Evolutionary conservation across 2,888 invertebrate genomes (phyloP).

Genomic region (Blera fallax): DNA sequence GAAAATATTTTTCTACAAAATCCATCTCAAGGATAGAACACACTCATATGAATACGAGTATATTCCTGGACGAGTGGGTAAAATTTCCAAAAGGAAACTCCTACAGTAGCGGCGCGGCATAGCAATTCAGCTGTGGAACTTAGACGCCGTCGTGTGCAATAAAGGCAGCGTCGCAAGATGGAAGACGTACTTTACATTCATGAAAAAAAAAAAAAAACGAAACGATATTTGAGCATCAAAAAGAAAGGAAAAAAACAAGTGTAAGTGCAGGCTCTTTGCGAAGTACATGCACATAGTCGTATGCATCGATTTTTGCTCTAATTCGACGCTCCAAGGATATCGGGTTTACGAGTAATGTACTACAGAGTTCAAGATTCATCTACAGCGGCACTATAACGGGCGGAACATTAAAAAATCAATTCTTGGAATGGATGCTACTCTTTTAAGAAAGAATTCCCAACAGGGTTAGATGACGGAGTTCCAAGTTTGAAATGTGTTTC

Average conservation of each 20-base stretch:
- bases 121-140: conserved; percentile 16
- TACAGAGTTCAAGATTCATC: background rate
- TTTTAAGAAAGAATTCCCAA: no score
- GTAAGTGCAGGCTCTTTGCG: background rate
- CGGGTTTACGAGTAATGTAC: background rate
- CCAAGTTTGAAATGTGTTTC: no score
- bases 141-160: conserved; percentile 39
- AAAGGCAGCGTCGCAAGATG: conserved; percentile 31
- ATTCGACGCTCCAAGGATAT: conserved; percentile 7
- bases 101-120: background rate
- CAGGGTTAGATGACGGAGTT: no score
- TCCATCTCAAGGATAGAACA: conserved; percentile 27
- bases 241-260: background rate
- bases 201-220: conserved; percentile 9
- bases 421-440: no score
- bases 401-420: background rate
- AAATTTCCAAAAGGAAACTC: background rate
- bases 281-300: conserved; percentile 10
- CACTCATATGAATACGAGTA: no score
- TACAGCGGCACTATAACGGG: background rate
- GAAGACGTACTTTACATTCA: conserved; percentile 38
- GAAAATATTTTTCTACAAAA: conserved; percentile 7
- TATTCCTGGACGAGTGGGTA: background rate
- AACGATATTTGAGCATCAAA: conserved; percentile 16
- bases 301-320: conserved; percentile 38